These are phyloP conservation scores for Anguilla rostrata DNA, from an alignment of 2,113 vertebrate genomes.

Conservation along the genomic window DNA sequence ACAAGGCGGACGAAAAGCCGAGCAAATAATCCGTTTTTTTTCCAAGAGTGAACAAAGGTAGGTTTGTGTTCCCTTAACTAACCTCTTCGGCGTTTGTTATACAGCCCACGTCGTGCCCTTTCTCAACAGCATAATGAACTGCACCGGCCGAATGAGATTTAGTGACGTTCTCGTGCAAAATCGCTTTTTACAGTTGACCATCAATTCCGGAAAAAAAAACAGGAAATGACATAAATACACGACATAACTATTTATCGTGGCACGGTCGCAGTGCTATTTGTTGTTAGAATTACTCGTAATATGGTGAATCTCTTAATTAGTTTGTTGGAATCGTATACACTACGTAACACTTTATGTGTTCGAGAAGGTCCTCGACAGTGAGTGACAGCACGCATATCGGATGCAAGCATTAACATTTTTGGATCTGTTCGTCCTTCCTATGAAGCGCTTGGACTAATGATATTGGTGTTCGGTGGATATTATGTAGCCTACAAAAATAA, in stretches of 20 bases:
- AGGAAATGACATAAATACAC: constrained; percentile 3
- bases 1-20: constrained; percentile 68
- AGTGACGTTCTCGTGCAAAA: constrained; percentile 14
- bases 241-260: neutral
- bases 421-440: too few relatives aligned
- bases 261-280: neutral
- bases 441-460: neutral
- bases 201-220: constrained; percentile 8
- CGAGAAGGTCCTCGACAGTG: neutral
- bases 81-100: constrained; percentile 50
- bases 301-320: neutral
- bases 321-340: neutral
- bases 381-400: neutral
- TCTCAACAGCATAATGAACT: constrained; percentile 30
- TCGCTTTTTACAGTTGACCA: constrained; percentile 23
- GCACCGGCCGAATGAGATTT: constrained; percentile 38
- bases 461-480: neutral
- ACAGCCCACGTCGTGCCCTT: constrained; percentile 30
- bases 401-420: too few relatives aligned
- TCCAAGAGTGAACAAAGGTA: constrained; percentile 63
- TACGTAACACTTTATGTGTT: neutral
- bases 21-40: constrained; percentile 64
- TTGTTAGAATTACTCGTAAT: neutral
- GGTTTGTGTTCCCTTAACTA: constrained; percentile 53
- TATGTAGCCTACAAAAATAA: neutral